Evolutionary conservation across 2,113 vertebrate genomes (phyloP).

Genomic region (Ceratotherium simum): DNA sequence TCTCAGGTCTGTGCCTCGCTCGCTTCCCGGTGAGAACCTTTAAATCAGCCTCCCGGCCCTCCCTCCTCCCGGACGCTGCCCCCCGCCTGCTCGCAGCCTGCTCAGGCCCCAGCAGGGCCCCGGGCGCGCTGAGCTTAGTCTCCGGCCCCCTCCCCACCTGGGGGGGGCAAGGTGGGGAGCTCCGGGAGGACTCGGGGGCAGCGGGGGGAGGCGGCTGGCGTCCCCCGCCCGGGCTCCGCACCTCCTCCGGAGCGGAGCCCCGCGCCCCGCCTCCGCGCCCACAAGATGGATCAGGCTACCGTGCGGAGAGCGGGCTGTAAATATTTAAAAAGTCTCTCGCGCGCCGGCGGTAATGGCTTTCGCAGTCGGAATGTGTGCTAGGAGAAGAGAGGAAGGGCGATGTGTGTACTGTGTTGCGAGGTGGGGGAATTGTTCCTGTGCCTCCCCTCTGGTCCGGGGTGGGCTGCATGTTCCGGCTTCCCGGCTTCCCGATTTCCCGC

Average conservation of each 20-base stretch:
- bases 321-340: constrained; percentile 84
- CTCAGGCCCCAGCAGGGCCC: constrained; percentile 47
- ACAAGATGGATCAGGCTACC: constrained; percentile 83
- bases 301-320: constrained; percentile 82
- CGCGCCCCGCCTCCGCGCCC: constrained; percentile 65
- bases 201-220: constrained; percentile 7
- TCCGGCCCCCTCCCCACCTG: constrained; percentile 53
- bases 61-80: constrained; percentile 67
- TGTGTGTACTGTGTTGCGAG: constrained; percentile 50
- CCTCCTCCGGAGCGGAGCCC: constrained; percentile 61
- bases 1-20: constrained; percentile 88
- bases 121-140: neutral
- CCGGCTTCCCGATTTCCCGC: constrained; percentile 73
- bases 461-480: constrained; percentile 46
- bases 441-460: neutral
- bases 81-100: constrained; percentile 55
- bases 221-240: neutral
- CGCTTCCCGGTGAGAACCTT: constrained; percentile 86
- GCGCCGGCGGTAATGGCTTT: constrained; percentile 82
- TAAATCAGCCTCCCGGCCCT: constrained; percentile 82
- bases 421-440: constrained; percentile 42
- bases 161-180: neutral
- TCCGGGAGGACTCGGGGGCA: neutral
- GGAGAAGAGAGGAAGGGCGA: constrained; percentile 74
- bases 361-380: constrained; percentile 77